Base-by-base conservation (phyloP, 1,140 invertebrate species). In the Drosophila auraria region DNA sequence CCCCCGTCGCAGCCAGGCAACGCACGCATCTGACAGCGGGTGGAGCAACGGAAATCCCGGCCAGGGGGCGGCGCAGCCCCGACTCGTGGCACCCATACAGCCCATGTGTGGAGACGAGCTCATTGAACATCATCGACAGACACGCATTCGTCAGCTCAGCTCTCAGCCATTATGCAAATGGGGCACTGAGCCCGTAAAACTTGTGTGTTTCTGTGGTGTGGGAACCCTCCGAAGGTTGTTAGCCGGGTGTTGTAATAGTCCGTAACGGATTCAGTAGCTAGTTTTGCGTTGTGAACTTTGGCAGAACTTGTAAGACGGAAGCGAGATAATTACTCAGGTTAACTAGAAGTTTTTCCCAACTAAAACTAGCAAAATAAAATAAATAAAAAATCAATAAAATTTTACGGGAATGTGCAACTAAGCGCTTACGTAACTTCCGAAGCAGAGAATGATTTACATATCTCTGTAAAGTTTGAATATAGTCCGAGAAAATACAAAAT, bases 1-100 rank as follows among this genome's bases (percentile, higher is more conserved):
- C 56, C 54, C 66, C 57, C 80, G 33, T 11, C 33, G 73, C 83
- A 64, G 61, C 86, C 79, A 76, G 79, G 86, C 86, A 90, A 90
- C 86, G 76, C 72, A 90, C 86, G 86, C 86, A 90, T 74, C 33
- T 49, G 42, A 27, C 68, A 51, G 65, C 69, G 62, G 49, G 23
- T 56, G 51, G 44, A 66, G 45, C 38, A 51, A n/a, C 30, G 64
- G 68, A 56, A 38, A 54, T 47, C 27, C 66, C 57, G 11, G 30
- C 30, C 5, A 25, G 38, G 20, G 44, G 60, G 51, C 15, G 44
- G 42, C 12, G 49, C 23, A 23, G 40, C 65, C 27, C 33, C 33
- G 23, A 20, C 40, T 30, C 54, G n/a, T 30, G 65, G 23, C 57
- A 65, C 49, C 38, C 27, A 30, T 30, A 30, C 5, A 30, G 27